phyloP scores from a whole-genome alignment of 2,797 vertebrate genomes.

The Oryzias dopingdopingensis region DNA sequence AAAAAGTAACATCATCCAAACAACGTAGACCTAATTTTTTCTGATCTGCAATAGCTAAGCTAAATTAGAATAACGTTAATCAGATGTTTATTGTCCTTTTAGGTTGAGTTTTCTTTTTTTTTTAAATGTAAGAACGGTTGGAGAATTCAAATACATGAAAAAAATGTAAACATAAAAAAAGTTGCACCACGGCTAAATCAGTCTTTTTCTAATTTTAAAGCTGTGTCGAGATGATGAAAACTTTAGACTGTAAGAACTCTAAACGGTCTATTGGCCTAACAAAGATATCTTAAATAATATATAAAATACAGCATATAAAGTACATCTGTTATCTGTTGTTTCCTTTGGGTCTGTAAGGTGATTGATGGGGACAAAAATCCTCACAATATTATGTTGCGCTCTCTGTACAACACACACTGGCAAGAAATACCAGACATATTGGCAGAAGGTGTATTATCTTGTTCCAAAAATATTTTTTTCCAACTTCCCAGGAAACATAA shows the following conservation, averaged over 20 bases:
- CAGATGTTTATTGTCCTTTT: no score
- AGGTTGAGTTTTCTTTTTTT: no score
- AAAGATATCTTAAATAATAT: slow-evolving; percentile 5
- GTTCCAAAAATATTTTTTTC: slow-evolving; percentile 16
- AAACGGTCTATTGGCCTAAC: background rate
- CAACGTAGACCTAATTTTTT: no score
- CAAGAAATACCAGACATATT: background rate
- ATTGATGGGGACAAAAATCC: background rate
- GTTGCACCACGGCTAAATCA: background rate
- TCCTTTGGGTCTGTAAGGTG: slow-evolving; percentile 6
- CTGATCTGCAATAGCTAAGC: no score
- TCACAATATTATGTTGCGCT: background rate
- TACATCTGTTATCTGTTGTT: background rate
- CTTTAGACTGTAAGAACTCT: background rate
- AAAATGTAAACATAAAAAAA: background rate
- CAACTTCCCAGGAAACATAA: slow-evolving; percentile 17
- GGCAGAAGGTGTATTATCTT: slow-evolving; percentile 17
- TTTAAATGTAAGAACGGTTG: no score
- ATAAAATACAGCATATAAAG: slow-evolving; percentile 1
- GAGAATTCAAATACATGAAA: no score
- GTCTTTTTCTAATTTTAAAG: no score
- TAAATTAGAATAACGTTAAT: no score
- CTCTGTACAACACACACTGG: background rate
- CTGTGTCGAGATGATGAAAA: background rate
- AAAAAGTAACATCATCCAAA: no score